Evolutionary conservation across 2,113 vertebrate genomes (phyloP).

Genomic region (Centropus unirufus): DNA sequence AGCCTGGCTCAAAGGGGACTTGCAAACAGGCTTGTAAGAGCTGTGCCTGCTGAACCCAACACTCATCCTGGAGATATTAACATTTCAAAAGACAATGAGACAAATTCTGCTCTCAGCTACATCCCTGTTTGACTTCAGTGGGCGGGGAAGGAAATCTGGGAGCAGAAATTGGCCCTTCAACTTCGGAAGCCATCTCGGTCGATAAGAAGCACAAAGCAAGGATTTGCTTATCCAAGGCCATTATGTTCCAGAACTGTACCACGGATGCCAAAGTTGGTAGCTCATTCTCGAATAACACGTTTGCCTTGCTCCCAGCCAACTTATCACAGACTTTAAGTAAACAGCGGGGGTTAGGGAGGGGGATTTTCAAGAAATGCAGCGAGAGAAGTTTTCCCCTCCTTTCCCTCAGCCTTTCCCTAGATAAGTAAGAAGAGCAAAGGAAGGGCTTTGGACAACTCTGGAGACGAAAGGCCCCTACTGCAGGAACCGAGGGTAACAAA

Average conservation of each 20-base stretch:
- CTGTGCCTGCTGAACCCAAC: conserved; percentile 52
- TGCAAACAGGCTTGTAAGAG: conserved; percentile 29
- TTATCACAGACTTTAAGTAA: conserved; percentile 20
- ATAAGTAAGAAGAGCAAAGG: background rate
- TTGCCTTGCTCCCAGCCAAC: conserved; percentile 16
- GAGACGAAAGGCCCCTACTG: conserved; percentile 26
- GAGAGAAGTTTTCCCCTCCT: background rate
- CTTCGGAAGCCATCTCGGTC: conserved; percentile 28
- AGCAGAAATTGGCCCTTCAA: conserved; percentile 60
- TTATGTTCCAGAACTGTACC: conserved; percentile 59
- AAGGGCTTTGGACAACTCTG: background rate
- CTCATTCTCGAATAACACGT: conserved; percentile 6
- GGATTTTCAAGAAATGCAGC: background rate
- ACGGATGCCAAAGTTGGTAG: conserved; percentile 28
- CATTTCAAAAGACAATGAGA: conserved; percentile 80
- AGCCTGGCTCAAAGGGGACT: conserved; percentile 51
- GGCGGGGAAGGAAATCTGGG: conserved; percentile 21
- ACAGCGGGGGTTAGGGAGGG: background rate
- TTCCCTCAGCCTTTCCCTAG: background rate
- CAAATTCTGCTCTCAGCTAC: conserved; percentile 67
- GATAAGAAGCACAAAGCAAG: conserved; percentile 67
- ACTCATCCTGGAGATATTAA: conserved; percentile 70
- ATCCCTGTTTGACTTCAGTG: conserved; percentile 49
- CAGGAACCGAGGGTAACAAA: conserved; percentile 37
- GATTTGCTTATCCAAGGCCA: conserved; percentile 60